These are phyloP conservation scores for Thalassaphorura encarpata DNA, from an alignment of 1,140 invertebrate genomes.

Conservation along the genomic window DNA sequence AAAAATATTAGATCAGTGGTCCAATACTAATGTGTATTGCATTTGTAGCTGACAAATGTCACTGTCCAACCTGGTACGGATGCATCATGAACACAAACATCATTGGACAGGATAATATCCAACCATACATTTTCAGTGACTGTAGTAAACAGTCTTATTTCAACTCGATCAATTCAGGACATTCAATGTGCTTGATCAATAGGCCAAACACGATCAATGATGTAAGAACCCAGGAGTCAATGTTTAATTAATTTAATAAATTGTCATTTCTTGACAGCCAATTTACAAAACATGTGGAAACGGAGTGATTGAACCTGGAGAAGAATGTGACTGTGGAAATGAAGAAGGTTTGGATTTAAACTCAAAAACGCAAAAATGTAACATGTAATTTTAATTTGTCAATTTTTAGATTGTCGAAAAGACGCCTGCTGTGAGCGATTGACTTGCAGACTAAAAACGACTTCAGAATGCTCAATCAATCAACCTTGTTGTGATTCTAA, in stretches of 20 bases:
- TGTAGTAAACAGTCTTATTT: conserved; percentile 23
- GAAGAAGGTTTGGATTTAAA: too few species aligned
- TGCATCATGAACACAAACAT: conserved; percentile 87
- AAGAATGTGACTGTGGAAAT: conserved; percentile 58
- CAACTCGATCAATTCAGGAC: conserved; percentile 41
- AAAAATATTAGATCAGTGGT: not conserved
- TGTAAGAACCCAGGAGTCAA: conserved; percentile 32
- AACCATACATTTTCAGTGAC: conserved; percentile 54
- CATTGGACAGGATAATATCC: conserved; percentile 77
- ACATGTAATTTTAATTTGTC: conserved; percentile 34
- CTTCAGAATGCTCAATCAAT: conserved; percentile 82
- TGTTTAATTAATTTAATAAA: too few species aligned
- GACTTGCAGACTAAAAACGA: conserved; percentile 81
- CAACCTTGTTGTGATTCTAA: conserved; percentile 76
- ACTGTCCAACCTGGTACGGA: conserved; percentile 85
- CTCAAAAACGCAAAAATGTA: not conserved
- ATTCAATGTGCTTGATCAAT: conserved; percentile 76
- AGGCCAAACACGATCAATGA: conserved; percentile 72
- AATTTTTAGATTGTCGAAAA: conserved; percentile 78
- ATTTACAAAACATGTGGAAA: conserved; percentile 67
- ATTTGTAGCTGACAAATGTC: conserved; percentile 55
- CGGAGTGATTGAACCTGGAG: conserved; percentile 83
- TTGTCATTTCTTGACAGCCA: conserved; percentile 11
- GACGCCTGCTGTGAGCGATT: conserved; percentile 93
- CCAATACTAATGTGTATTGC: conserved; percentile 14